phyloP scores from a whole-genome alignment of 2,113 vertebrate species.

The Tachysurus vachellii region DNA sequence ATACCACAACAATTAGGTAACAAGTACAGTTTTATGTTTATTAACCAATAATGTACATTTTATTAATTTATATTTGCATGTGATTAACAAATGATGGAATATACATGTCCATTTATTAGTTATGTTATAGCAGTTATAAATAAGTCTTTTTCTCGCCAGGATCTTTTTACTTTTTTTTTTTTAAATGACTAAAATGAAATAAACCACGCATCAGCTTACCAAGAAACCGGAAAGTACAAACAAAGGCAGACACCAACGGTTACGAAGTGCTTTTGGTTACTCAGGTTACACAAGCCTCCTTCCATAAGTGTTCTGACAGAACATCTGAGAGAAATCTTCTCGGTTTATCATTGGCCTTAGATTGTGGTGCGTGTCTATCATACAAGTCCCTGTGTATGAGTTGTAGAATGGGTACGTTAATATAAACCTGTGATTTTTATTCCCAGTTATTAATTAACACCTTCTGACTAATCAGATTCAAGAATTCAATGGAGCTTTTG shows the following conservation, averaged over 20 bases:
- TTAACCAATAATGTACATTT: not conserved
- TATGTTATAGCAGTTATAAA: not conserved
- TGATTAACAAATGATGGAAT: not conserved
- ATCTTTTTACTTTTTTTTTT: not conserved
- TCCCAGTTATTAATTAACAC: not conserved
- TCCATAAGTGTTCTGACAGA: not conserved
- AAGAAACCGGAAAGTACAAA: not conserved
- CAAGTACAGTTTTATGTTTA: not conserved
- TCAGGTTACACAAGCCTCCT: not conserved
- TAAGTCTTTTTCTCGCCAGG: not conserved
- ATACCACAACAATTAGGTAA: not conserved
- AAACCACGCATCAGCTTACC: not conserved
- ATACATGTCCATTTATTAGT: not conserved
- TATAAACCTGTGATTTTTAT: not conserved
- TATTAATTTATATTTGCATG: not conserved
- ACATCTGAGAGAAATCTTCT: not conserved
- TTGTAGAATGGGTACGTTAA: not conserved
- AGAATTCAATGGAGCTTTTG: not conserved
- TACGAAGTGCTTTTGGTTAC: not conserved
- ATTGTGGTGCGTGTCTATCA: not conserved
- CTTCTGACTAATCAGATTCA: constrained; percentile 3
- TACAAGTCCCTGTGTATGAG: not conserved
- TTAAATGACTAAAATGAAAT: not conserved
- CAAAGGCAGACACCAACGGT: not conserved
- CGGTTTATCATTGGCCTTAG: not conserved